Evolutionary conservation across 2,797 vertebrate genomes (phyloP).

Genomic region (Distichodus sexfasciatus): DNA sequence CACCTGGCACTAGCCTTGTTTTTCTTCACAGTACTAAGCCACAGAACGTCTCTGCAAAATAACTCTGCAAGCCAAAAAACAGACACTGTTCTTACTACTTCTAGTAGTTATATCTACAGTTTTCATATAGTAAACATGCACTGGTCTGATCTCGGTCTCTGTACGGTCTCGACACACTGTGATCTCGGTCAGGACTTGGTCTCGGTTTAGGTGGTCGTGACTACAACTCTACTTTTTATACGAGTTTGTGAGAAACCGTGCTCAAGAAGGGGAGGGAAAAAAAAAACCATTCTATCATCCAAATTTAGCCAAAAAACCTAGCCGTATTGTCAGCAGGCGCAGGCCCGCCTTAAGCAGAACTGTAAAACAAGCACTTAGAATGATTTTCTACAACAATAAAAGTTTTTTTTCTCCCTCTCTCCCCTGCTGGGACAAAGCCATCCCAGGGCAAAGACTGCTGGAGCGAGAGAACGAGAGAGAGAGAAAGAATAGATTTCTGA

Average conservation of each 20-base stretch:
- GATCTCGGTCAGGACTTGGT: no score
- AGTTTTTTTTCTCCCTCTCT: constrained; percentile 47
- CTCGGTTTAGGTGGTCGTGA: no score
- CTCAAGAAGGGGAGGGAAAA: constrained; percentile 50
- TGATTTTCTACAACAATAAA: constrained; percentile 64
- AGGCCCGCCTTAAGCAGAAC: constrained; percentile 60
- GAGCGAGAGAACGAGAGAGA: constrained; percentile 46
- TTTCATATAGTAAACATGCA: no score
- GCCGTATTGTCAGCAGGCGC: constrained; percentile 58
- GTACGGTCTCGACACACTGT: no score
- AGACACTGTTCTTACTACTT: no score
- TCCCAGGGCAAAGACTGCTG: constrained; percentile 52
- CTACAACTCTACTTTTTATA: constrained; percentile 53
- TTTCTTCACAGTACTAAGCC: no score
- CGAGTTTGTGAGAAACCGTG: constrained; percentile 52
- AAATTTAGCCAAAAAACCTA: constrained; percentile 55
- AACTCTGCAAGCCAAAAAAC: no score
- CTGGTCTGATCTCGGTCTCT: no score
- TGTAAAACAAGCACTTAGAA: constrained; percentile 67
- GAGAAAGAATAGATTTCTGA: constrained; percentile 48
- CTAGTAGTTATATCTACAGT: no score
- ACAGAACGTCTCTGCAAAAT: no score
- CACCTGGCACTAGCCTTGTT: no score
- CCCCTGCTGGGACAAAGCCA: constrained; percentile 53
- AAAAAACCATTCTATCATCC: neutral